phyloP scores from a whole-genome alignment of 2,113 vertebrate species.

The Takifugu flavidus region DNA sequence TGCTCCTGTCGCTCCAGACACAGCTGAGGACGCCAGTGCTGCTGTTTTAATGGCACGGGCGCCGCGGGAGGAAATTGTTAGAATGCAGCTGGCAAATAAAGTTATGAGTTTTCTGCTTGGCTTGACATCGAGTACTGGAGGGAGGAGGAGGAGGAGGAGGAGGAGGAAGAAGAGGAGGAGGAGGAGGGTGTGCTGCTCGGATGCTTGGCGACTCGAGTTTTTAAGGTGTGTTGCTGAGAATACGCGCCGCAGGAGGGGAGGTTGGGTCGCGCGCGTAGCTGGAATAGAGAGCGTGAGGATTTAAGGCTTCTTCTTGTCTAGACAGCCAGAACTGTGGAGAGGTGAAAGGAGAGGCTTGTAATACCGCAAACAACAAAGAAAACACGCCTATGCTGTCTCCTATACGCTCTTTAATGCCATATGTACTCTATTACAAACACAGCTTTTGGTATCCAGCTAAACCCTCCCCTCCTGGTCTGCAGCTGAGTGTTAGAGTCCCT shows the following conservation, averaged over 20 bases:
- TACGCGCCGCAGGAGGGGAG: conserved; percentile 37
- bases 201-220: conserved; percentile 35
- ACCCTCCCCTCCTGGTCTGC: conserved; percentile 1
- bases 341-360: neutral
- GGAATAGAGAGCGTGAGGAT: conserved; percentile 41
- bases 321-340: conserved; percentile 7
- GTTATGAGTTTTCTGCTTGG: neutral
- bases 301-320: conserved; percentile 20
- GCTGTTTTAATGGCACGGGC: neutral
- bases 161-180: conserved; percentile 5
- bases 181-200: conserved; percentile 7
- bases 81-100: conserved; percentile 3
- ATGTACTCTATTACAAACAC: neutral
- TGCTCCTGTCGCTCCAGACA: neutral
- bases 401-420: neutral
- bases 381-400: neutral
- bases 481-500: conserved; percentile 17
- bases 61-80: no score
- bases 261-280: conserved; percentile 20
- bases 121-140: conserved; percentile 7
- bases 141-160: conserved; percentile 10
- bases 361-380: conserved; percentile 19
- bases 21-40: neutral
- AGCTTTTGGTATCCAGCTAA: no score
- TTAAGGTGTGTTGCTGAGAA: conserved; percentile 38